Conservation (phyloP, 1,140 invertebrate species). For the Acromyrmex charruanus region DNA sequence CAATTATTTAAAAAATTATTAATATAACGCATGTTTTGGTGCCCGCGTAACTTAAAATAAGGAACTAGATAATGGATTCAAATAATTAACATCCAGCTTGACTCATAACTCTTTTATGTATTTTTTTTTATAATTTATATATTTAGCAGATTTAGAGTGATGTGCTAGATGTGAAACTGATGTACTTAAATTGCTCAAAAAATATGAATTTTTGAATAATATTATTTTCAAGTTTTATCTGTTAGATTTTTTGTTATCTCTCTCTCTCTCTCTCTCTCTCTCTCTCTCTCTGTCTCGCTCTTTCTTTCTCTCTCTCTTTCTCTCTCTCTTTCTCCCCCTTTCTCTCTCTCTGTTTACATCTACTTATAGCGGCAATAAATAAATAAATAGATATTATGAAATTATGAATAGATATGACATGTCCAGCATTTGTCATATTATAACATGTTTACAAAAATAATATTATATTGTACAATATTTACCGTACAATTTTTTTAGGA, state of each 20-base stretch:
- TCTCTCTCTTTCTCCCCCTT: not conserved
- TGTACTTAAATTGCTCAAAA: conserved; percentile 2
- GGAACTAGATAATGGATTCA: too few relatives aligned
- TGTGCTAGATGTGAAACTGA: not conserved
- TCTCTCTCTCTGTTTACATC: not conserved
- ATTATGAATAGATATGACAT: not conserved
- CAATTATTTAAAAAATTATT: too few relatives aligned
- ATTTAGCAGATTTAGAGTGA: not conserved
- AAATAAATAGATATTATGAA: not conserved
- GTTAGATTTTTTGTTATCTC: conserved; percentile 1
- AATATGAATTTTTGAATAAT: conserved; percentile 11
- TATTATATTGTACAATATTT: conserved; percentile 16
- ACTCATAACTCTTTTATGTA: not conserved
- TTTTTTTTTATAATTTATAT: not conserved
- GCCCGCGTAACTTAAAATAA: too few relatives aligned
- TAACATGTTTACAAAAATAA: not conserved
- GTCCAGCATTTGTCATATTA: not conserved
- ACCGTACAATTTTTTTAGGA: not conserved
- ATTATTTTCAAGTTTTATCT: conserved; percentile 21
- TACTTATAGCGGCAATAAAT: not conserved
- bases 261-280: not conserved
- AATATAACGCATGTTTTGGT: too few relatives aligned
- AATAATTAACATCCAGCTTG: too few relatives aligned
- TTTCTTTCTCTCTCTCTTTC: too few relatives aligned
- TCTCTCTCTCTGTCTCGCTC: too few relatives aligned